Evolutionary conservation across 2,113 vertebrate species (phyloP).

Genomic region (human (Homo sapiens)): DNA sequence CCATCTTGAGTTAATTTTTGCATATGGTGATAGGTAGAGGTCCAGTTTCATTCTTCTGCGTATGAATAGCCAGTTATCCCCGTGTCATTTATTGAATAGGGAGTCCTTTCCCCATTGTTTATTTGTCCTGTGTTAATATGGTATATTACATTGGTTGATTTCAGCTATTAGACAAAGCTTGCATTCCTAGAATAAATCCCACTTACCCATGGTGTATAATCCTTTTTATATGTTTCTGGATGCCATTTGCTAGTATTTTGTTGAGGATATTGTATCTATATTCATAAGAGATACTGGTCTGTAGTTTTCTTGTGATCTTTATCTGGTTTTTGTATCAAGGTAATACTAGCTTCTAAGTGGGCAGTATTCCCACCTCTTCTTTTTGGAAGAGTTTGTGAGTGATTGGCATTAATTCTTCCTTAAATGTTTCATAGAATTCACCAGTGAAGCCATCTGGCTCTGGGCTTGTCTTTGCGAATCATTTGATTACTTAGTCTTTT

Average conservation of each 20-base stretch:
- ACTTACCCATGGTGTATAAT: not conserved
- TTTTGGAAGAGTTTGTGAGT: not conserved
- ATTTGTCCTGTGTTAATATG: not conserved
- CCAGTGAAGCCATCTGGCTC: not conserved
- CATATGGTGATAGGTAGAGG: too few relatives aligned
- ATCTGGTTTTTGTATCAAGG: not conserved
- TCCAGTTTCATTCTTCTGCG: too few relatives aligned
- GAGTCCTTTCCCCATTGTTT: too few relatives aligned
- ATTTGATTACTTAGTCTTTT: not conserved
- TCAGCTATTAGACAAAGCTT: not conserved
- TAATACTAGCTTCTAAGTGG: not conserved
- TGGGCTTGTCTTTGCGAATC: not conserved
- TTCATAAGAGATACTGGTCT: not conserved
- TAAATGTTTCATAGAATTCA: not conserved
- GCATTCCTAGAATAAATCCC: constrained; percentile 1
- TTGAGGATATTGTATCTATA: constrained; percentile 6
- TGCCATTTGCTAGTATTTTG: not conserved
- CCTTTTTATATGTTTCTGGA: not conserved
- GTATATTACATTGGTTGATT: not conserved
- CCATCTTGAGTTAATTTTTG: too few relatives aligned
- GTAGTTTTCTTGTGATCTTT: constrained; percentile 3
- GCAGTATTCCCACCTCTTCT: not conserved
- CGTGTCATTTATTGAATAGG: too few relatives aligned
- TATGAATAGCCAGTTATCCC: too few relatives aligned
- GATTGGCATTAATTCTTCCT: not conserved